phyloP scores from a whole-genome alignment of 2,888 invertebrate genomes.

The Cheiracanthium punctorium region DNA sequence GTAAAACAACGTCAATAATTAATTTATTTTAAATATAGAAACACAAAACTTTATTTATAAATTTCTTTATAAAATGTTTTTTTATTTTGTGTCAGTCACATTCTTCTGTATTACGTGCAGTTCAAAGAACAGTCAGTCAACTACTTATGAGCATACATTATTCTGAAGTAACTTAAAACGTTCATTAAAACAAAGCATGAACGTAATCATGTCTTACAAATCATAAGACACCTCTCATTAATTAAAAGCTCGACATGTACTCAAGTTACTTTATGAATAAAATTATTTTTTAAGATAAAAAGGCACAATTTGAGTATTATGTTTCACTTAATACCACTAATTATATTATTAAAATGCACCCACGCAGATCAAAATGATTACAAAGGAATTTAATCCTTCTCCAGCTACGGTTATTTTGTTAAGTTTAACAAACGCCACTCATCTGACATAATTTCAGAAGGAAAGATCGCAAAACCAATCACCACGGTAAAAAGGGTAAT shows the following conservation, averaged over 20 bases:
- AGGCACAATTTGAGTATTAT: not conserved
- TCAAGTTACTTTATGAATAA: not conserved
- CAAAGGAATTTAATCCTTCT: conserved; percentile 1
- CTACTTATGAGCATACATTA: too few species aligned
- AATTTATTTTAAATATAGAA: too few species aligned
- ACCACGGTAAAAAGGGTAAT: not conserved
- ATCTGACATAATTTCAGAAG: not conserved
- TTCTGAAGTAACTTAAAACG: too few species aligned
- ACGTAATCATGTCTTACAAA: too few species aligned
- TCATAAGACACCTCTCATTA: not conserved
- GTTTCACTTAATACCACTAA: not conserved
- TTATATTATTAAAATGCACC: not conserved
- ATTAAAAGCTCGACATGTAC: not conserved
- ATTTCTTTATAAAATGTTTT: too few species aligned
- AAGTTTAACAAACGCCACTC: not conserved
- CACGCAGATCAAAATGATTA: not conserved
- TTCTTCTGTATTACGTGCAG: too few species aligned
- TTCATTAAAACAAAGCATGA: too few species aligned
- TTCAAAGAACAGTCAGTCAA: too few species aligned
- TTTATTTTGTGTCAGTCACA: too few species aligned
- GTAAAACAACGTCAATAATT: too few species aligned
- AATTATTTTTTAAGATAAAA: not conserved
- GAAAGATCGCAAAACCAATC: not conserved
- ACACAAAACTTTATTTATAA: too few species aligned
- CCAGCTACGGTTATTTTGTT: not conserved